Evolutionary conservation across 1,140 invertebrate genomes (phyloP), one percentile per base, ranked within the genome.

Genomic region (Caenorhabditis brenneri): DNA sequence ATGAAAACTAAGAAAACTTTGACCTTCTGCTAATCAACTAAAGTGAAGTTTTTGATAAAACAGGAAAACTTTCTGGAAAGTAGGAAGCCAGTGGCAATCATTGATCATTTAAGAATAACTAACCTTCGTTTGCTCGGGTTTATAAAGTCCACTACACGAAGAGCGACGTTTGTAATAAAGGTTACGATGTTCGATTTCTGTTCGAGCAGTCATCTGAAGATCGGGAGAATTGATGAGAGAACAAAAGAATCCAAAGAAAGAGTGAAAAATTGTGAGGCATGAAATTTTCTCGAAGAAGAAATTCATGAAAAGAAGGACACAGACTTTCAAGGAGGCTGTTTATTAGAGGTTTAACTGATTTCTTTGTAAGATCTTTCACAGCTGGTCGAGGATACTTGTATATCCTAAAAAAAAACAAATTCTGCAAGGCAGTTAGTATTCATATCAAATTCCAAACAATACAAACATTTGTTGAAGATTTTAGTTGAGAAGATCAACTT

Each of bases 131-230:
- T 1, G 58, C 12, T 42, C 39, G 49, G 22, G 69, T 49, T 69
- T 60, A 31, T 49, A 82, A 42, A 27, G 16, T 3, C 29, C 55
- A 82, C 36, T 65, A 24, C 36, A 60, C 12, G 60, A 60, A 15
- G 39, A 60, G 19, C 81, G 31, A 15, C 48, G 36, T 60, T 82
- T 82, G 42, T 42, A 65, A 49, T 74, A 82, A 2, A 69, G 60
- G 15, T 82, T 31, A 16, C 60, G 81, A 7, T 60, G 55, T 24
- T 82, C 81, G 31, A 82, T 69, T 69, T 82, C 81, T 31, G 60
- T 46, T n/a, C 81, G 58, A 1, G 81, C 81, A 29, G 81, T 65
- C 81, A 82, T 82, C 53, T 46, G 60, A 42, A 74, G 36, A 31
- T 29, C 42, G 42, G 1, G 42, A 1, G 9, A 46, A 1, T 46